Base-by-base conservation (phyloP, 1,140 invertebrate species). In the Zophobas atratus region DNA sequence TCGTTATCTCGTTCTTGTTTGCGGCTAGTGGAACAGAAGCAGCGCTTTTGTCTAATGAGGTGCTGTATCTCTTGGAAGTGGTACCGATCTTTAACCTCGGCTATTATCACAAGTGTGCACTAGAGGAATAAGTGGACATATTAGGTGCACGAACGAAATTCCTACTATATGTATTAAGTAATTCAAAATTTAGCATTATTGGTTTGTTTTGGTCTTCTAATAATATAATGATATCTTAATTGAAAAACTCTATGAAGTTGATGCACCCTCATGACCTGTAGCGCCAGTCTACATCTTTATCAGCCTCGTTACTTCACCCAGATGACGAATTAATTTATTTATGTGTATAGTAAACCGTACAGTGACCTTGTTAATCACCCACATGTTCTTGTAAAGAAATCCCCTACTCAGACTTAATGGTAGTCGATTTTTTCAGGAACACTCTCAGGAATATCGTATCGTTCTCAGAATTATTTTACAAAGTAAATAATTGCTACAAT, bases 351-450 rank as follows among this genome's bases (percentile, higher is more conserved):
- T 67, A 60, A 53, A 57, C 36, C 38, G n/a, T 38, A 39, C 60
- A 39, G 60, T 67, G 39, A 39, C 60, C 60, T 67, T 67, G 60
- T 67, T 67, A 41, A 33, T 63, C 60, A 67, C 60, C 60, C 60
- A 67, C 60, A 43, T 43, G 39, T 39, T 67, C 60, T 67, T 67
- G 60, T 20, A 67, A 67, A 67, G 60, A 39, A 67, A 67, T 67
- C 60, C 33, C 2, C 60, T 32, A 67, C 39, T 67, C 39, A 43
- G 60, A 43, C 60, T 38, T 67, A 67, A 67, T 67, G 39, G 60
- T 67, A 60, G 34, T 60, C 34, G 20, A 5, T 67, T 41, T 6
- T 67, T 67, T 67, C 43, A 20, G 60, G 60, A 39, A 43, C 20
- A 2, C 43, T 60, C 56, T 60, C 56, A 35, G 36, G 56, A 38